These are phyloP conservation scores for Tauraco hartlaubi DNA, from an alignment of 2,797 vertebrate species.

Conservation along the genomic window DNA sequence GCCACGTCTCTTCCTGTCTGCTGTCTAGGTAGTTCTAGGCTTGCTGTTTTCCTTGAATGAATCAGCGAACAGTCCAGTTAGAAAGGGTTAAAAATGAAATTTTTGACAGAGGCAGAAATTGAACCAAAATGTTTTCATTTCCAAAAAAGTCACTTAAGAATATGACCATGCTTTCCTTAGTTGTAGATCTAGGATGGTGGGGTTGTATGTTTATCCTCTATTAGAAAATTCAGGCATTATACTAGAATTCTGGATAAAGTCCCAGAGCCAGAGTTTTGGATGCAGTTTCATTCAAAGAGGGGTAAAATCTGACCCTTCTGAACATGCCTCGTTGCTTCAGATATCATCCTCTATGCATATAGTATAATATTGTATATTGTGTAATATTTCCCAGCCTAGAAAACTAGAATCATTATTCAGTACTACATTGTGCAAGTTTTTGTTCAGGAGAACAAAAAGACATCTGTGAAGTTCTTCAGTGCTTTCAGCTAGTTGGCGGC, in stretches of 20 bases:
- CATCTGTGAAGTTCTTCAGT: not conserved
- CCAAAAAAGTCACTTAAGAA: not conserved
- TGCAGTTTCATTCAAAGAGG: not conserved
- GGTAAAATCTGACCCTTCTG: not conserved
- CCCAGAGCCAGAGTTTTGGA: not conserved
- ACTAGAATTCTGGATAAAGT: not conserved
- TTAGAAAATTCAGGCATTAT: not conserved
- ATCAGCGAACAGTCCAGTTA: not conserved
- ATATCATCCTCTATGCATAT: not conserved
- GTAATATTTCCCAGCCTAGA: not conserved
- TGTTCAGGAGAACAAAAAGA: conserved; percentile 24
- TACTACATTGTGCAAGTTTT: not conserved
- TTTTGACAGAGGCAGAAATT: not conserved
- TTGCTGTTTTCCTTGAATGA: not conserved
- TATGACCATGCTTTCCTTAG: not conserved
- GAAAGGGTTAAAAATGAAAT: not conserved
- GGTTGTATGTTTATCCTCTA: not conserved
- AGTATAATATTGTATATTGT: not conserved
- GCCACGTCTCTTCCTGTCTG: not conserved
- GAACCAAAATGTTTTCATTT: not conserved
- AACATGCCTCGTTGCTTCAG: not conserved
- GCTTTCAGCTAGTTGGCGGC: conserved; percentile 16
- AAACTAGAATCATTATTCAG: not conserved
- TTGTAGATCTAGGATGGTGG: not conserved
- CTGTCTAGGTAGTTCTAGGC: not conserved